A percentile compares a stretch with the other conserved stretches of the same genome.
Conservation (phyloP, 2,797 vertebrate species). For the Phataginus tetradactyla region DNA sequence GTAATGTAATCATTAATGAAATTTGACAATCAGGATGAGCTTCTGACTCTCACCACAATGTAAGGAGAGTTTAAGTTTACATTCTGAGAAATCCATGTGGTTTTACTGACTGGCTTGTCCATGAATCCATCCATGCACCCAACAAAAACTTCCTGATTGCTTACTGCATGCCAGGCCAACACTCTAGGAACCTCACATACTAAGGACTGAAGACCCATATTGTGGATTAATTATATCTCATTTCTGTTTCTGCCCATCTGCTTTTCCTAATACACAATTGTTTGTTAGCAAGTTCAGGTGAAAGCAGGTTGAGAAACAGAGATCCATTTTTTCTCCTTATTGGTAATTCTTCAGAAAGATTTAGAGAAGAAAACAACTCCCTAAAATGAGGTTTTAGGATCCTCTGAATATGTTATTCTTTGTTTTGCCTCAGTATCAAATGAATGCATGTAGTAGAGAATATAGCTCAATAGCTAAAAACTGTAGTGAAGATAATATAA, state of each 20-base stretch:
- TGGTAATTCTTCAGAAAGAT: constrained; percentile 15
- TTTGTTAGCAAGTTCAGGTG: not conserved
- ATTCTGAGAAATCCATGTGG: not conserved
- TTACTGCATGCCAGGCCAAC: not conserved
- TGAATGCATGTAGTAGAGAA: not conserved
- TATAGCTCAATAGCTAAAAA: constrained; percentile 13
- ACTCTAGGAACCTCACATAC: not conserved
- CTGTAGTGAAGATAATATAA: not conserved
- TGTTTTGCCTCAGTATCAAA: not conserved
- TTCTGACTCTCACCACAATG: not conserved
- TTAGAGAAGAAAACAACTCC: not conserved
- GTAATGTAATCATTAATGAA: not conserved
- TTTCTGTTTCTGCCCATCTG: not conserved
- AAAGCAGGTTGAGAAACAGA: constrained; percentile 22
- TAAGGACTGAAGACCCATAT: not conserved
- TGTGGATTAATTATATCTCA: not conserved
- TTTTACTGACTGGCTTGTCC: not conserved
- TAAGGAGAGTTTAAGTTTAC: not conserved
- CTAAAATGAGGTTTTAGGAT: not conserved
- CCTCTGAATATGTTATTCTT: not conserved
- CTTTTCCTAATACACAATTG: not conserved
- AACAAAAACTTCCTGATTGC: not conserved
- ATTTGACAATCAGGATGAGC: not conserved
- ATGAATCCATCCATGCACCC: not conserved
- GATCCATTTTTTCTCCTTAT: not conserved